Conservation (phyloP, 2,797 vertebrate genomes). For the Nyctalus aviator region DNA sequence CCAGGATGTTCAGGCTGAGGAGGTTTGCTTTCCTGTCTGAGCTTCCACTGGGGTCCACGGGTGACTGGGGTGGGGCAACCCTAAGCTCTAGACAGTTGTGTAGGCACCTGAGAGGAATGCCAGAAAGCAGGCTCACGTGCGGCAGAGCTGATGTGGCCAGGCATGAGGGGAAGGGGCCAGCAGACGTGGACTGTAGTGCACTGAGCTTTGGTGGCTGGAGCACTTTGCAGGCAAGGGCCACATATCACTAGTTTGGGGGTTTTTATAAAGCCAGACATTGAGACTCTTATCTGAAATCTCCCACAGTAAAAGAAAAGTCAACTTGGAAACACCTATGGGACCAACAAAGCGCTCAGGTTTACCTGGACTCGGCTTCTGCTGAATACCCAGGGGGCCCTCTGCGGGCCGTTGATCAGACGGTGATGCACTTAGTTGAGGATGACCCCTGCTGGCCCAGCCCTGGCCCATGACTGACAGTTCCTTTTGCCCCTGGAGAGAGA, state of each 20-base stretch:
- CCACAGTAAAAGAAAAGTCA: background rate
- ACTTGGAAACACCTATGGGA: background rate
- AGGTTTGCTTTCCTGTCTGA: background rate
- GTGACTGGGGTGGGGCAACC: background rate
- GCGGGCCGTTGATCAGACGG: rapidly evolving
- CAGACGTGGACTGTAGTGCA: background rate
- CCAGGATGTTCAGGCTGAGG: background rate
- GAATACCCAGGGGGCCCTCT: background rate
- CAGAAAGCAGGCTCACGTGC: background rate
- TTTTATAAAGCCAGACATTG: background rate
- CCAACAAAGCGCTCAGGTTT: background rate
- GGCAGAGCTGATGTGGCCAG: no score
- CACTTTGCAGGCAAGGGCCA: background rate
- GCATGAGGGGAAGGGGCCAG: background rate
- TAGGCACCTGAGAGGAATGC: background rate
- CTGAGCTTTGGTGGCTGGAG: background rate
- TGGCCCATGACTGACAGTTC: background rate
- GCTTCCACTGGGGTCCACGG: rapidly evolving
- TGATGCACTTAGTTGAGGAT: background rate
- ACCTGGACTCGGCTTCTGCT: background rate
- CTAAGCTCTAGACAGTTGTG: background rate
- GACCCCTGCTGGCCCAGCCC: background rate
- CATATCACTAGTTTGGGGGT: background rate
- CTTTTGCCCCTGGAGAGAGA: background rate
- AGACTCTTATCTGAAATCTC: background rate